Conservation (phyloP, 2,797 vertebrate species). For the Pipistrellus pipistrellus region DNA sequence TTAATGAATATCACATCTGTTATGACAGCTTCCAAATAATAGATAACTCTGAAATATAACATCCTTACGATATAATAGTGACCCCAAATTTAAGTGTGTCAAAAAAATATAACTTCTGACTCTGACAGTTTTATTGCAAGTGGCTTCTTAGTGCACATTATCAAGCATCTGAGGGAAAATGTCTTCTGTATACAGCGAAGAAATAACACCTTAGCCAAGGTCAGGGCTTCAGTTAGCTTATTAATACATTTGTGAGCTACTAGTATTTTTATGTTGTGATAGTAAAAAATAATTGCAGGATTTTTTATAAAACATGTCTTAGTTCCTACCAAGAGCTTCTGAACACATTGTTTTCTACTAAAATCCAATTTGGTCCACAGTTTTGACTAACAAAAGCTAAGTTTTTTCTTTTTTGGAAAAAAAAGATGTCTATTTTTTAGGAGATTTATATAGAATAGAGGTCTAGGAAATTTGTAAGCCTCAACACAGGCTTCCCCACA, state of each 20-base stretch:
- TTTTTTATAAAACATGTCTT: neutral
- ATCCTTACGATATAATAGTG: neutral
- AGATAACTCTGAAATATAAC: neutral
- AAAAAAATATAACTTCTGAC: constrained; percentile 36
- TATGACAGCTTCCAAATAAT: neutral
- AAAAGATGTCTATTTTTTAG: neutral
- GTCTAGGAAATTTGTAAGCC: neutral
- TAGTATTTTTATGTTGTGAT: constrained; percentile 37
- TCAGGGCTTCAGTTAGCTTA: constrained; percentile 46
- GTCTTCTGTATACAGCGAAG: neutral
- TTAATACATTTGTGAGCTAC: constrained; percentile 25
- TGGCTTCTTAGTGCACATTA: constrained; percentile 29
- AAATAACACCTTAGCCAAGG: constrained; percentile 39
- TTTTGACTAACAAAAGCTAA: constrained; percentile 47
- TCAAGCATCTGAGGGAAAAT: constrained; percentile 1
- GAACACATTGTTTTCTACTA: constrained; percentile 29
- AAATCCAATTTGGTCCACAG: constrained; percentile 17
- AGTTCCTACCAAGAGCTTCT: constrained; percentile 27
- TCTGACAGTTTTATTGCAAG: constrained; percentile 44
- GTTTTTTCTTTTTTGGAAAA: neutral
- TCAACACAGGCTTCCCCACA: neutral
- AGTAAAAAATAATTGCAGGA: neutral
- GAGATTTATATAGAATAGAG: neutral
- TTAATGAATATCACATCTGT: neutral
- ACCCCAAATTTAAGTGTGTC: constrained; percentile 23